These are phyloP conservation scores for Pilophorus perplexus DNA, from an alignment of 2,888 invertebrate species.

Conservation along the genomic window DNA sequence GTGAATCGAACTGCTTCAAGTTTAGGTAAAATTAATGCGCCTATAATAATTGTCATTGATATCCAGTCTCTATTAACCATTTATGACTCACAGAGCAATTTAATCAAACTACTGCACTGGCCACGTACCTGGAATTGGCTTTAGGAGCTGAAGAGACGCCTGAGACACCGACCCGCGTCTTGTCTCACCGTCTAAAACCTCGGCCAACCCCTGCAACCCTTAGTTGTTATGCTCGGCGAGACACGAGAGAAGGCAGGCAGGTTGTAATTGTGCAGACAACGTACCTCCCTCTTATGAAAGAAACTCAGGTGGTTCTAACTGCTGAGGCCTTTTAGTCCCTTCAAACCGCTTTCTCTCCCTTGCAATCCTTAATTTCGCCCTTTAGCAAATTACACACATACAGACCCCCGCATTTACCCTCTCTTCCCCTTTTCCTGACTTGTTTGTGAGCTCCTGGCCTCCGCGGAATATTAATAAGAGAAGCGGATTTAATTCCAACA, in stretches of 20 bases:
- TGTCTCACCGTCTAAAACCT: too few relatives aligned
- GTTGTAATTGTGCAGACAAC: not conserved
- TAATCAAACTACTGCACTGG: too few relatives aligned
- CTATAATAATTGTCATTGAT: too few relatives aligned
- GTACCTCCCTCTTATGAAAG: not conserved
- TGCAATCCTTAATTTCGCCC: not conserved
- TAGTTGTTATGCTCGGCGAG: not conserved
- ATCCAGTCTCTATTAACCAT: too few relatives aligned
- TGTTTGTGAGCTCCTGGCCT: not conserved
- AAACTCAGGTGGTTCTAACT: not conserved
- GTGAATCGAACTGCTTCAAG: too few relatives aligned
- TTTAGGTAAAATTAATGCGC: too few relatives aligned
- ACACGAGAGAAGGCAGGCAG: not conserved
- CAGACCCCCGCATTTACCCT: too few relatives aligned
- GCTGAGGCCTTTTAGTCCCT: not conserved
- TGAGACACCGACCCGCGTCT: too few relatives aligned
- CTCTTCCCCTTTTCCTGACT: too few relatives aligned
- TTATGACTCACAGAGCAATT: too few relatives aligned
- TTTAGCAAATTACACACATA: not conserved
- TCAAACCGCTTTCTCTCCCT: not conserved
- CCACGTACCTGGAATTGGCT: too few relatives aligned
- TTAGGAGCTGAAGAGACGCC: too few relatives aligned
- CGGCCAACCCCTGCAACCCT: not conserved
- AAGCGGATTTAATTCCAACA: not conserved
- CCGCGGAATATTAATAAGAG: not conserved